A percentile compares a stretch with the other conserved stretches of the same genome.
Evolutionary conservation across 2,113 vertebrate genomes (phyloP).

Genomic region (Eupsittula cactorum): DNA sequence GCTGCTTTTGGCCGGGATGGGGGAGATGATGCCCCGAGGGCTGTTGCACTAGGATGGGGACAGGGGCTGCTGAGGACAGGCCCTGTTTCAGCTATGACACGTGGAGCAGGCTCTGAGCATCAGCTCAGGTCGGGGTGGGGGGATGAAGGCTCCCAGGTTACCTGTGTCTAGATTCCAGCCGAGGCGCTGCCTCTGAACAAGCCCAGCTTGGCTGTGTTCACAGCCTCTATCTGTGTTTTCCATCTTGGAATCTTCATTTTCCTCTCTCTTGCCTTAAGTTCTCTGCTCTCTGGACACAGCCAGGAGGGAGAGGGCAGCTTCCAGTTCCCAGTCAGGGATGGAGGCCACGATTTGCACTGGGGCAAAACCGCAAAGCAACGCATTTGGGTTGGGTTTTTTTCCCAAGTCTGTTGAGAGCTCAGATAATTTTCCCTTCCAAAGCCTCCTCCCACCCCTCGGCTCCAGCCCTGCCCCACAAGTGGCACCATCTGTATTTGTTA

Average conservation of each 20-base stretch:
- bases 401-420: not conserved
- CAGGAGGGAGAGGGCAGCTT: not conserved
- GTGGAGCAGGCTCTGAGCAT: not conserved
- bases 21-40: fast-evolving
- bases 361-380: not conserved
- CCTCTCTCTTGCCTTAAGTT: not conserved
- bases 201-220: not conserved
- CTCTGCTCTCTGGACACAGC: not conserved
- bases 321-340: not conserved
- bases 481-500: not conserved
- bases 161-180: not conserved
- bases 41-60: not conserved
- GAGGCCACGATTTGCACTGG: not conserved
- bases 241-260: not conserved
- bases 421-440: not conserved
- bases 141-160: not conserved
- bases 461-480: not conserved
- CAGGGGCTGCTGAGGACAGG: fast-evolving
- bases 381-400: not conserved
- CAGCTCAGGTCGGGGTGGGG: fast-evolving
- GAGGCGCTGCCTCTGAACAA: fast-evolving
- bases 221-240: not conserved
- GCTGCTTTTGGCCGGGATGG: not conserved
- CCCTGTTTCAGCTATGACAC: not conserved
- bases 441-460: not conserved